Evolutionary conservation across 2,113 vertebrate species (phyloP), one percentile per base, ranked within the genome.

Genomic region (Hippocampus barbouri): DNA sequence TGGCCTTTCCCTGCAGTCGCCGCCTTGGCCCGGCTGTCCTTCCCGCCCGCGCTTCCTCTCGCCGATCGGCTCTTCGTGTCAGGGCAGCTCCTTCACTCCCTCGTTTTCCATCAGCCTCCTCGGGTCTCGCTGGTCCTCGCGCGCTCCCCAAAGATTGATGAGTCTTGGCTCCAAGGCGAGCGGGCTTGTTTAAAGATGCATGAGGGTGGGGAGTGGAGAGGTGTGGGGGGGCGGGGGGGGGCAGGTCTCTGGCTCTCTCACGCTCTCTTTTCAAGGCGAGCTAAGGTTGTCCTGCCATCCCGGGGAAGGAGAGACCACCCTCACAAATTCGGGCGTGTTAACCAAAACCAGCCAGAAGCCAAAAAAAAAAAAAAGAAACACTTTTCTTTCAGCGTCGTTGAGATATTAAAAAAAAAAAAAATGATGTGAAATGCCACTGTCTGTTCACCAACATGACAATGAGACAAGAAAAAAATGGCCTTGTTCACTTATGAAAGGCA

Each of bases 111-210:
- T 73, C 82, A 41, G 71, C 88, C 86, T 83, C 77, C 73, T 83
- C 34, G 47, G 70, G 74, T 84, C 87, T 82, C 59, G 66, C 74
- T 75, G 79, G 81, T 77, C 69, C 74, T 79, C 57, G 12, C 68
- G 85, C 76, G 85, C 83, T 86, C 84, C 84, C 89, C 79, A 80
- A 89, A 92, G 90, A 92, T 91, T 91, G 92, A 93, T 91, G 90
- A 90, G 85, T 90, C 85, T 83, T 77, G 80, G 82, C 85, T 77
- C 79, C 82, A 38, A 86, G 79, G 85, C 80, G 87, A 79, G 76
- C 78, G 85, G 2, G 84, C 77, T 89, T 84, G 83, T 89, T 93
- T 90, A 93, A 91, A 92, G 89, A 91, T 93, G 90, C 90, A 93
- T 91, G 90, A 91, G 88, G 85, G 89, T 34, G 30, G 85, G 89